Conservation (phyloP, 2,888 invertebrate genomes). For the Calameuta idolon region DNA sequence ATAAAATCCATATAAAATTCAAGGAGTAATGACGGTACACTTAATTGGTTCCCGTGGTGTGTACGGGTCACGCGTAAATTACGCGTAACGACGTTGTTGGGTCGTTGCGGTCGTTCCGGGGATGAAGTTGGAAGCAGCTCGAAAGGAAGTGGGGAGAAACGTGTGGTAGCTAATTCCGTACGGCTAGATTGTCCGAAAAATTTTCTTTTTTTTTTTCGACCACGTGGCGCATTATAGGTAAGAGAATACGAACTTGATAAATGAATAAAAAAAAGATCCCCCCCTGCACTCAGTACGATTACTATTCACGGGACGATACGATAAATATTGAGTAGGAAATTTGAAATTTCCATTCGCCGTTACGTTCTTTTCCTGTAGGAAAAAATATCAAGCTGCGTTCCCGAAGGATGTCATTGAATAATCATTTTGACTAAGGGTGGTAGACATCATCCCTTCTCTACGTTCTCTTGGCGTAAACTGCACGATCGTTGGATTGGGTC, state of each 20-base stretch:
- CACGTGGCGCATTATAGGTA: neutral
- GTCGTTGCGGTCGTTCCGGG: neutral
- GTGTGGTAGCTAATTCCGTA: neutral
- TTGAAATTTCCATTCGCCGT: neutral
- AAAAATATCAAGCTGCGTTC: neutral
- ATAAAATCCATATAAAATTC: neutral
- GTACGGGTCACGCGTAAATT: constrained; percentile 2
- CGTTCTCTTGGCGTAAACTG: neutral
- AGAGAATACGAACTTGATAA: neutral
- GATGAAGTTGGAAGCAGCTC: neutral
- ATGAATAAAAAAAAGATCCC: neutral
- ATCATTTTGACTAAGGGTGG: neutral
- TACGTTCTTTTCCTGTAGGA: neutral
- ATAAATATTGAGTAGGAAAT: neutral
- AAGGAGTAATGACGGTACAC: neutral
- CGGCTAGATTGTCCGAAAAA: neutral
- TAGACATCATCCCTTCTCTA: neutral
- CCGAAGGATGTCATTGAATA: neutral
- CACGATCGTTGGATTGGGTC: neutral
- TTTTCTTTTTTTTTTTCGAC: neutral
- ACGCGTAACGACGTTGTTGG: neutral
- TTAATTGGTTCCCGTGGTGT: neutral
- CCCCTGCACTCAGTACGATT: neutral
- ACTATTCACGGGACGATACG: neutral
- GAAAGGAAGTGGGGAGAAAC: neutral